phyloP scores from a whole-genome alignment of 2,888 invertebrate genomes.

The Macrophya annulata region DNA sequence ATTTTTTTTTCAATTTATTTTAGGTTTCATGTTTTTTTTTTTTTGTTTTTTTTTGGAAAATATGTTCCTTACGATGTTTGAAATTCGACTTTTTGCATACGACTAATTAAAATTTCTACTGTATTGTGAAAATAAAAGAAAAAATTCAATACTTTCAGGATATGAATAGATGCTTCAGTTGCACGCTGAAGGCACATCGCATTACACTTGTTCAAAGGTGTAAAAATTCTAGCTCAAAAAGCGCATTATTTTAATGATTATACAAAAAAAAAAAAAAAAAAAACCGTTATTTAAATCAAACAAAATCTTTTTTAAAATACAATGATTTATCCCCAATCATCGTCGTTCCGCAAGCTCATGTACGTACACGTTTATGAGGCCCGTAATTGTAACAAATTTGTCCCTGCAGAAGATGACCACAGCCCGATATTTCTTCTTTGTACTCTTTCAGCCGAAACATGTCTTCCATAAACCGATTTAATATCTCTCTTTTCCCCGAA shows the following conservation, averaged over 20 bases:
- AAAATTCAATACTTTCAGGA: too few species aligned
- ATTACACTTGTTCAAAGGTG: not conserved
- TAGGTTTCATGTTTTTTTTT: too few species aligned
- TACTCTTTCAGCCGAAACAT: not conserved
- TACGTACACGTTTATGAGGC: too few species aligned
- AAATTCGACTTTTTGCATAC: not conserved
- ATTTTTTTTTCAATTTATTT: not conserved
- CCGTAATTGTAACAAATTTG: not conserved
- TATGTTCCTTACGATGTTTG: not conserved
- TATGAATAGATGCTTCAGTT: too few species aligned
- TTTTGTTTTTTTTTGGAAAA: too few species aligned
- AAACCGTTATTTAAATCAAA: not conserved
- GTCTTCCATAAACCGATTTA: slow-evolving; percentile 4
- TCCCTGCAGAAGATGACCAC: not conserved
- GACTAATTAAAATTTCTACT: too few species aligned
- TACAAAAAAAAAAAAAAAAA: not conserved
- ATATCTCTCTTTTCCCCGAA: not conserved
- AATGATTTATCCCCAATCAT: not conserved
- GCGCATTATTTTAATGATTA: not conserved
- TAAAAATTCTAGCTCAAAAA: not conserved
- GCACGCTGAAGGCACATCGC: not conserved
- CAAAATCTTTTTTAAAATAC: not conserved
- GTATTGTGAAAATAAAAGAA: too few species aligned
- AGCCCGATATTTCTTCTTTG: not conserved
- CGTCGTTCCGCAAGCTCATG: not conserved